Evolutionary conservation across 2,113 vertebrate species (phyloP).

Genomic region (Pterocles orientalis): DNA sequence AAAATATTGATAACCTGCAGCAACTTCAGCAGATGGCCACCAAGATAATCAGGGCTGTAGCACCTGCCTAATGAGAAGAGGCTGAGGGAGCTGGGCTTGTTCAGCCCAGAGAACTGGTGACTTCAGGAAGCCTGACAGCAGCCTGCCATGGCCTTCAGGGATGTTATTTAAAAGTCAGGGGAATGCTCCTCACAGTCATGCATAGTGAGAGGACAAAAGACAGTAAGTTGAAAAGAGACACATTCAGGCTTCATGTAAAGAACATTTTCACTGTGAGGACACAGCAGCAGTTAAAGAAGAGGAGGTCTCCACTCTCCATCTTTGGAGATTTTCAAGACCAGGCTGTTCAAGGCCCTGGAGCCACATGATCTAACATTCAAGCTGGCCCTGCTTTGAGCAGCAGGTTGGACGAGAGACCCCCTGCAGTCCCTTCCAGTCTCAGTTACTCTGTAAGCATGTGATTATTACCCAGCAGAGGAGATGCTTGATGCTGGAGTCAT

Average conservation of each 20-base stretch:
- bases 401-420: background rate
- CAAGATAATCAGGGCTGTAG: background rate
- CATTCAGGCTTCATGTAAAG: background rate
- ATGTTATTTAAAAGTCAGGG: background rate
- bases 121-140: background rate
- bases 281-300: background rate
- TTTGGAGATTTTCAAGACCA: background rate
- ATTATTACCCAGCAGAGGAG: background rate
- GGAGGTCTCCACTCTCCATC: background rate
- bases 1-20: background rate
- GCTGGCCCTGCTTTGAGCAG: background rate
- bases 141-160: accelerated
- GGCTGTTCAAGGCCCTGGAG: background rate
- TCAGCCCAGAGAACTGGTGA: background rate
- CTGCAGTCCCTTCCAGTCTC: background rate
- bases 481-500: background rate
- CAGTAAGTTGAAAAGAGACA: background rate
- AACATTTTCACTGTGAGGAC: background rate
- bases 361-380: background rate
- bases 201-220: background rate
- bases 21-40: background rate
- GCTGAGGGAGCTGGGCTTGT: background rate
- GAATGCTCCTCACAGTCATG: background rate
- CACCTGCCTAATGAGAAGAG: background rate
- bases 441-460: background rate